phyloP scores from a whole-genome alignment of 2,888 invertebrate species.

The Tipula confusa region DNA sequence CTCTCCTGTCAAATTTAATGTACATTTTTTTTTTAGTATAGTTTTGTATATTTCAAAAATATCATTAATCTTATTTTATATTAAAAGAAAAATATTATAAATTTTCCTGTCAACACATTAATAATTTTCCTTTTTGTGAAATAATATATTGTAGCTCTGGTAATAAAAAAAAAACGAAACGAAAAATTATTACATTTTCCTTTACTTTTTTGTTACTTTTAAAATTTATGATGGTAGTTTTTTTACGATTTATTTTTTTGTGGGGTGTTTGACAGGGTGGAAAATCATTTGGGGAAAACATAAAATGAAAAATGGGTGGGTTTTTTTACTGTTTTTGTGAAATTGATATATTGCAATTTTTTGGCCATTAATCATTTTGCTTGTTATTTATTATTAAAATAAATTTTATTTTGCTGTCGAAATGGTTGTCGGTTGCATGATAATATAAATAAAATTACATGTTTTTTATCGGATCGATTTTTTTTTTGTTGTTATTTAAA shows the following conservation, averaged over 20 bases:
- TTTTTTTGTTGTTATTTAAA: not conserved
- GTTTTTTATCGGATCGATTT: not conserved
- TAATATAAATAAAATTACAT: not conserved
- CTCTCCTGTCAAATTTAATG: not conserved
- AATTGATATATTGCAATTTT: slow-evolving; percentile 25
- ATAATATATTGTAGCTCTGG: not conserved
- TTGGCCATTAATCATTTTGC: slow-evolving; percentile 25
- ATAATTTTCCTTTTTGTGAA: slow-evolving; percentile 20
- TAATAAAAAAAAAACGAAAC: not conserved
- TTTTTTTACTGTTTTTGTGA: not conserved
- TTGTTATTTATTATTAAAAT: slow-evolving; percentile 9
- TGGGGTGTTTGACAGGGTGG: slow-evolving; percentile 3
- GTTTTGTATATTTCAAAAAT: slow-evolving; percentile 8
- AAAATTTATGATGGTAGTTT: slow-evolving; percentile 5
- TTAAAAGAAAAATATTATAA: not conserved
- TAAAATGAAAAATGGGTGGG: not conserved
- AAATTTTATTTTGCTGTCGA: slow-evolving; percentile 12
- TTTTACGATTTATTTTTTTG: not conserved
- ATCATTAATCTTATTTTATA: slow-evolving; percentile 21
- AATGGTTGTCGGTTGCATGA: slow-evolving; percentile 5
- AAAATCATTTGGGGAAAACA: slow-evolving; percentile 12
- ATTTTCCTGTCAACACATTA: slow-evolving; percentile 25
- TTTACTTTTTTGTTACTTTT: not conserved
- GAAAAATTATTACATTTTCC: not conserved
- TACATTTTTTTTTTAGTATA: not conserved